Conservation (phyloP, 2,888 invertebrate species). For the Coleophora flavipennella region DNA sequence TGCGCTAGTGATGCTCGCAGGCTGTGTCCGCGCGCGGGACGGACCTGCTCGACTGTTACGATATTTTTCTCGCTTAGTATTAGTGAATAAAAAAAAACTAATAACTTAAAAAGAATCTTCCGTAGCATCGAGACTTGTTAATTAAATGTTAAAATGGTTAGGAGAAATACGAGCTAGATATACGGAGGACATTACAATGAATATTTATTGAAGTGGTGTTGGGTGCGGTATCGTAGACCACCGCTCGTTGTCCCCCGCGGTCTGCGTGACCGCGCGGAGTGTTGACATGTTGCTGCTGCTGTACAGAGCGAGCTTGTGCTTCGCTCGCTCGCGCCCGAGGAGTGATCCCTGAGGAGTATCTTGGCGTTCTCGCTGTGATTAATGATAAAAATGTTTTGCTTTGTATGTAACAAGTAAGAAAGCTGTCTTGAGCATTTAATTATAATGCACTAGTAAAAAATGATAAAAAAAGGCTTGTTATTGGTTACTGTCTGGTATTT, state of each 20-base stretch:
- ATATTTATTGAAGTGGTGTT: too few species aligned
- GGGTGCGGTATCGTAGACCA: too few species aligned
- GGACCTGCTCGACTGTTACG: too few species aligned
- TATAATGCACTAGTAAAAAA: slow-evolving; percentile 30
- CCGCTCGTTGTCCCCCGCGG: too few species aligned
- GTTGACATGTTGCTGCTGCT: too few species aligned
- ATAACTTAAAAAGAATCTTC: slow-evolving; percentile 10
- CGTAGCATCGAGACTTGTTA: slow-evolving; percentile 1
- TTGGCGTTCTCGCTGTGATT: slow-evolving; percentile 30
- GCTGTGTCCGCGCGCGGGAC: too few species aligned
- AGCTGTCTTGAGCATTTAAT: slow-evolving; percentile 38
- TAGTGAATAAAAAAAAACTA: not conserved
- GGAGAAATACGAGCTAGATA: too few species aligned
- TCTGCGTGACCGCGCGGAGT: too few species aligned
- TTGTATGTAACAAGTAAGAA: slow-evolving; percentile 23
- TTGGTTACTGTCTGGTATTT: slow-evolving; percentile 17
- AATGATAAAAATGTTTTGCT: slow-evolving; percentile 25
- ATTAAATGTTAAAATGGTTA: not conserved
- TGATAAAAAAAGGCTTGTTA: slow-evolving; percentile 8
- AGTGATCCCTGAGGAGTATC: slow-evolving; percentile 5
- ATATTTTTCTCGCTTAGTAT: slow-evolving; percentile 1
- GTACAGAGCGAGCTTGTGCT: too few species aligned
- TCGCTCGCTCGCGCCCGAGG: not conserved
- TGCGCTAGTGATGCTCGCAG: too few species aligned
- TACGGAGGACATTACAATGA: too few species aligned